A percentile compares a stretch with the other conserved stretches of the same genome.
Conservation (phyloP, 1,140 invertebrate species). For the Trissolcus basalis region DNA sequence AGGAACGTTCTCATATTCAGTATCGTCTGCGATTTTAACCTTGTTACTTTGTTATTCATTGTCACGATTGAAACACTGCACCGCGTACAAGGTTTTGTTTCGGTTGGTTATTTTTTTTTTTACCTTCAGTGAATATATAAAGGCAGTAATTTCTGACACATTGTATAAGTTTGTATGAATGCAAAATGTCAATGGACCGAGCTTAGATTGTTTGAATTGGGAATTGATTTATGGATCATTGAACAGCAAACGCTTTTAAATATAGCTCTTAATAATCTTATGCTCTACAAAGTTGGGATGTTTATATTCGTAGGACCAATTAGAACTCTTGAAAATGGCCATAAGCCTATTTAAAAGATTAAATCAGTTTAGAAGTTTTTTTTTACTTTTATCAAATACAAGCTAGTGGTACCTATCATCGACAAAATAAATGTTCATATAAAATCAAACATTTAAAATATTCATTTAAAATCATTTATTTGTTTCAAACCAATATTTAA, state of each 20-base stretch:
- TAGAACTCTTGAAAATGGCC: constrained; percentile 29
- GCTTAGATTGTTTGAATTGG: constrained; percentile 4
- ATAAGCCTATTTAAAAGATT: constrained; percentile 24
- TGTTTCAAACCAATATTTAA: no score
- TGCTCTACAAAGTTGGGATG: no score
- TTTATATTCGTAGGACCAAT: constrained; percentile 23
- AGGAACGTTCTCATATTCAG: constrained; percentile 51
- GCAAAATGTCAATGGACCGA: not conserved
- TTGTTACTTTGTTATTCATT: constrained; percentile 60
- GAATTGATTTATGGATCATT: constrained; percentile 28
- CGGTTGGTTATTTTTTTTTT: not conserved
- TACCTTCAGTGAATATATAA: no score
- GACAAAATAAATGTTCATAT: no score
- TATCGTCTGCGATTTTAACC: constrained; percentile 62
- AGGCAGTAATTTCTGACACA: no score
- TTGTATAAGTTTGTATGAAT: no score
- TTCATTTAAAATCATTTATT: no score
- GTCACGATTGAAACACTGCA: constrained; percentile 46
- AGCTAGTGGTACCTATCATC: no score
- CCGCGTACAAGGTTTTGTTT: not conserved
- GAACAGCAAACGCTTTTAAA: constrained; percentile 38
- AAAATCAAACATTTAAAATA: no score
- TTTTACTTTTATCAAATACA: no score
- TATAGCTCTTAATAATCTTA: constrained; percentile 38
- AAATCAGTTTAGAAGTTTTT: no score